A percentile compares a stretch with the other conserved stretches of the same genome.
Evolutionary conservation across 2,797 vertebrate species (phyloP).

Genomic region (Sebastolobus alascanus): DNA sequence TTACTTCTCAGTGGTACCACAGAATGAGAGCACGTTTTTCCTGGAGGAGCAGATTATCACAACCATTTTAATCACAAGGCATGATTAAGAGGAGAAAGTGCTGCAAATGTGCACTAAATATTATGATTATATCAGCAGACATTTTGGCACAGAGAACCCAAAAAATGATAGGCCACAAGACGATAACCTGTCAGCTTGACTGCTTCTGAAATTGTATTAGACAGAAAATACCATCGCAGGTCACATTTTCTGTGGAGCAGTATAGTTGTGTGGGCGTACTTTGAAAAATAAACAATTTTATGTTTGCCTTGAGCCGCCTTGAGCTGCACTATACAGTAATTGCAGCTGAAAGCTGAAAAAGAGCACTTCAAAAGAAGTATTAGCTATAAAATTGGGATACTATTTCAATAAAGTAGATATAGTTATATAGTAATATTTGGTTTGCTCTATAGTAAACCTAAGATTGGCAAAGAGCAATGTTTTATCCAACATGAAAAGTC

Average conservation of each 20-base stretch:
- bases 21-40: slow-evolving; percentile 10
- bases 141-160: background rate
- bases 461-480: background rate
- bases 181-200: background rate
- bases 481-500: background rate
- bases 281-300: slow-evolving; percentile 11
- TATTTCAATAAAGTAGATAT: background rate
- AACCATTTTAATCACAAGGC: slow-evolving; percentile 21
- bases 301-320: background rate
- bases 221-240: background rate
- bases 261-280: background rate
- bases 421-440: background rate
- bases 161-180: background rate
- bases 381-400: background rate
- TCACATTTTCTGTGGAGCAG: background rate
- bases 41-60: slow-evolving; percentile 18
- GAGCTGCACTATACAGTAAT: background rate
- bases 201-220: background rate
- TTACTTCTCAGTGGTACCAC: slow-evolving; percentile 22
- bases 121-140: background rate
- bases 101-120: background rate
- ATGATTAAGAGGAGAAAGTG: slow-evolving; percentile 23
- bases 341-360: background rate
- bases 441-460: background rate
- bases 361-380: background rate